Percentiles rank a stretch among this genome's conserved stretches.
phyloP scores from a whole-genome alignment of 2,888 invertebrate genomes.

The Griposia aprilina region DNA sequence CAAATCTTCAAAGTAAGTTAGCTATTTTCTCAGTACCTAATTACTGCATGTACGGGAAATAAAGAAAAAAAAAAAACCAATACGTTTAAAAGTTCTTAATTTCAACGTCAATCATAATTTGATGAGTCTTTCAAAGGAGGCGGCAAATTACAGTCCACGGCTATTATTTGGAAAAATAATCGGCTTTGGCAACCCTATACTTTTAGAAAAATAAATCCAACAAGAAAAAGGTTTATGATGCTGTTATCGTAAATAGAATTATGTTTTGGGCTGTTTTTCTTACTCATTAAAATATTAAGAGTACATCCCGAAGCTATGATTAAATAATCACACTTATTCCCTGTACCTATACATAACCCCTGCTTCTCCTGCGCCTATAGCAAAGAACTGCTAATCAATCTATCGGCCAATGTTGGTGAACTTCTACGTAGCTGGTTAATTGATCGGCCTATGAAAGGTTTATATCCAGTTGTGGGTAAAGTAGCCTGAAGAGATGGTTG shows the following conservation, averaged over 20 bases:
- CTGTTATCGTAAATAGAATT: not conserved
- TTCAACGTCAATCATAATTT: slow-evolving; percentile 1
- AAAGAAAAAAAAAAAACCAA: not conserved
- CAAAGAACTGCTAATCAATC: not conserved
- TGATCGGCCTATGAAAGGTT: not conserved
- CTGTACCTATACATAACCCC: not conserved
- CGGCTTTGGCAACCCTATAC: not conserved
- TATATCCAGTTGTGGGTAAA: not conserved
- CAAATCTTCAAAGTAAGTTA: too few relatives aligned
- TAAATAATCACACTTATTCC: not conserved
- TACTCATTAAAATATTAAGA: not conserved
- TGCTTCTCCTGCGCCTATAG: not conserved
- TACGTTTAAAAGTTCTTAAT: not conserved
- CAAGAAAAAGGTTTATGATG: not conserved
- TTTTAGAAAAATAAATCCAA: not conserved
- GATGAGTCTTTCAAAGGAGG: not conserved
- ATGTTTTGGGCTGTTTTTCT: not conserved
- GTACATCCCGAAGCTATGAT: not conserved
- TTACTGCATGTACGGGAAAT: too few relatives aligned
- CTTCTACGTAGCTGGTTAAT: not conserved
- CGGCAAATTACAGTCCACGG: not conserved
- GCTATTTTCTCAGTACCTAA: too few relatives aligned
- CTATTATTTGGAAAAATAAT: slow-evolving; percentile 5
- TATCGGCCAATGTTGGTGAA: not conserved
- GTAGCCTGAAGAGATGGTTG: not conserved